phyloP scores from a whole-genome alignment of 2,113 vertebrate genomes.

The Pseudorectes ferrugineus region DNA sequence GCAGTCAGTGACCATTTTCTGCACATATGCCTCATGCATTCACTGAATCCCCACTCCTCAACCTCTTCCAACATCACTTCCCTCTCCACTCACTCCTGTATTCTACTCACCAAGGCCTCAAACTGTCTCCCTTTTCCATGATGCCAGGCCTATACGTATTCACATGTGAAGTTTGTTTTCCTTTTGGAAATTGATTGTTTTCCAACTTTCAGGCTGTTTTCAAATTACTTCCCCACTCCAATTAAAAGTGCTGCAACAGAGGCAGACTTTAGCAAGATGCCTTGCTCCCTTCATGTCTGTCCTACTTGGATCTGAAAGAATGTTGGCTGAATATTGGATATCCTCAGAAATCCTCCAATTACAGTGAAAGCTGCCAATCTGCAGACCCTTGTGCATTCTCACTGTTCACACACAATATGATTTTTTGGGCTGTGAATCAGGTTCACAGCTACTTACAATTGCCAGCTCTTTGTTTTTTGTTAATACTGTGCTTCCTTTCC shows the following conservation, averaged over 20 bases:
- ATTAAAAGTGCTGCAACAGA: neutral
- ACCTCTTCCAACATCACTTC: neutral
- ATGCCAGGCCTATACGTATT: neutral
- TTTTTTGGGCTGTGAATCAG: neutral
- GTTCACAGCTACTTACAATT: neutral
- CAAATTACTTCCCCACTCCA: neutral
- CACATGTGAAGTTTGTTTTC: neutral
- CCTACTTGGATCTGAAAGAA: neutral
- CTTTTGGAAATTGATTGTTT: neutral
- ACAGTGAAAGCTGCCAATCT: neutral
- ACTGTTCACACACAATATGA: neutral
- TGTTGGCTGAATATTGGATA: neutral
- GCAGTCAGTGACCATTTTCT: neutral
- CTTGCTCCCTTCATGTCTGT: neutral
- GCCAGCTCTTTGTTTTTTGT: neutral
- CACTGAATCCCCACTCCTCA: neutral
- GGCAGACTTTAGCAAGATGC: neutral
- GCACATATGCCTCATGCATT: neutral
- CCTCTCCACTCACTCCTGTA: neutral
- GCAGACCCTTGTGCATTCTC: neutral
- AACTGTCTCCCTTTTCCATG: neutral
- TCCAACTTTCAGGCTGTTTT: neutral
- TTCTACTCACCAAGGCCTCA: neutral
- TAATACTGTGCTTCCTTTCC: neutral
- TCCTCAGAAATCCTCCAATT: neutral